Percentiles rank a stretch among this genome's conserved stretches.
These are phyloP conservation scores for Lamellibrachia luymesi DNA, from an alignment of 1,140 invertebrate genomes.

Conservation along the genomic window DNA sequence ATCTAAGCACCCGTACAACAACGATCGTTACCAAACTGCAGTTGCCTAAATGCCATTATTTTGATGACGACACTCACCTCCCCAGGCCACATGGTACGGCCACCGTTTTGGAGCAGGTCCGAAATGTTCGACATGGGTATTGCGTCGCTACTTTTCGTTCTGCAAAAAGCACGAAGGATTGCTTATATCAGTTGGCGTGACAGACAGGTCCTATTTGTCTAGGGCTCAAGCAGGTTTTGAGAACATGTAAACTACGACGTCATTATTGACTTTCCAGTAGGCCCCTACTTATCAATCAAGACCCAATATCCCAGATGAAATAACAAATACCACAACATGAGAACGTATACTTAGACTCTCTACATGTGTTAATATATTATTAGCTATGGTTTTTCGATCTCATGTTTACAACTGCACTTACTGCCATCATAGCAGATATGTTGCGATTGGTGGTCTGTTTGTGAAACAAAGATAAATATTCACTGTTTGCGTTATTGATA, in stretches of 20 bases:
- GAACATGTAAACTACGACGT: not conserved
- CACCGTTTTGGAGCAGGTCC: not conserved
- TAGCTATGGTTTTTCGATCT: no score
- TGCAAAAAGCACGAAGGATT: not conserved
- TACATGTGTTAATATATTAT: not conserved
- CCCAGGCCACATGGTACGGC: not conserved
- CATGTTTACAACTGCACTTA: no score
- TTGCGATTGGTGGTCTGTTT: no score
- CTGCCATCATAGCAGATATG: no score
- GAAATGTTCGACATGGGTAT: not conserved
- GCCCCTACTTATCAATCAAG: not conserved
- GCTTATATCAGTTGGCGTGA: not conserved
- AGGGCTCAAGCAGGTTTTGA: not conserved
- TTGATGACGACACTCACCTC: not conserved
- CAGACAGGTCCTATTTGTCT: not conserved
- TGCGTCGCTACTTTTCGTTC: not conserved
- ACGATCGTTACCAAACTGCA: no score
- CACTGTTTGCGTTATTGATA: no score
- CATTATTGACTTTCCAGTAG: not conserved
- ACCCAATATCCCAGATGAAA: not conserved
- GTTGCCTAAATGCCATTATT: no score
- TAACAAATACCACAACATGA: not conserved
- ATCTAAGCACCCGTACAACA: no score
- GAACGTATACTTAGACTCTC: not conserved
- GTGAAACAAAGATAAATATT: no score